Evolutionary conservation across 2,113 vertebrate species (phyloP).

Genomic region (Chionis minor): DNA sequence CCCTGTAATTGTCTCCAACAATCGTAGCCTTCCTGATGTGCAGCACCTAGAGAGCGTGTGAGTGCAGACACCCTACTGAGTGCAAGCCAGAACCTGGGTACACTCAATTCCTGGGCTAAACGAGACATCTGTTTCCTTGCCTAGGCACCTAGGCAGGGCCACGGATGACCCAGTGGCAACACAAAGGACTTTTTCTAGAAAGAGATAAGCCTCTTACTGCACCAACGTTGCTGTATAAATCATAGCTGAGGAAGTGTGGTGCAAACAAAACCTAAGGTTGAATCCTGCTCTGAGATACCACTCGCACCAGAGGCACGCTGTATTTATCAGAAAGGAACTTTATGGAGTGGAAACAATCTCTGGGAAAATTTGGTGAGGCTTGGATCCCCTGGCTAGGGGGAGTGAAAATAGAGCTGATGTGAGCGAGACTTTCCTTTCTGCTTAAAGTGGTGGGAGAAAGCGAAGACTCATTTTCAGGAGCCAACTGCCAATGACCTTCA

Average conservation of each 20-base stretch:
- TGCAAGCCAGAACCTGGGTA: neutral
- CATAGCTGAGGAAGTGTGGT: neutral
- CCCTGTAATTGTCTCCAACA: neutral
- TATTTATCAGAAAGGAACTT: neutral
- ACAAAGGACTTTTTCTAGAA: neutral
- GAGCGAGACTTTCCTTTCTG: neutral
- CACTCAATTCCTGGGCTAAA: neutral
- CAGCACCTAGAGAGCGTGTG: accelerated
- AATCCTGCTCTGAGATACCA: neutral
- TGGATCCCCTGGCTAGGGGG: neutral
- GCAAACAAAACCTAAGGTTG: neutral
- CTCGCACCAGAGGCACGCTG: neutral
- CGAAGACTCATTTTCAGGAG: neutral
- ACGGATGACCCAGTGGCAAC: neutral
- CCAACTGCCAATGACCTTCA: neutral
- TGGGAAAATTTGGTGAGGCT: neutral
- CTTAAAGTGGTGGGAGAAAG: neutral
- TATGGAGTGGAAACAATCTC: neutral
- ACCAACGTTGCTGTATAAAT: neutral
- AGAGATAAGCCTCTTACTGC: neutral
- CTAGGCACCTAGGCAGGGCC: neutral
- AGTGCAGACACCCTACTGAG: neutral
- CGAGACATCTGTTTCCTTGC: neutral
- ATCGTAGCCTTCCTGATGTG: accelerated
- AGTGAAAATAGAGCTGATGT: neutral